A percentile compares a stretch with the other conserved stretches of the same genome.
phyloP scores from a whole-genome alignment of 2,113 vertebrate species.

The Formicarius rufipectus region DNA sequence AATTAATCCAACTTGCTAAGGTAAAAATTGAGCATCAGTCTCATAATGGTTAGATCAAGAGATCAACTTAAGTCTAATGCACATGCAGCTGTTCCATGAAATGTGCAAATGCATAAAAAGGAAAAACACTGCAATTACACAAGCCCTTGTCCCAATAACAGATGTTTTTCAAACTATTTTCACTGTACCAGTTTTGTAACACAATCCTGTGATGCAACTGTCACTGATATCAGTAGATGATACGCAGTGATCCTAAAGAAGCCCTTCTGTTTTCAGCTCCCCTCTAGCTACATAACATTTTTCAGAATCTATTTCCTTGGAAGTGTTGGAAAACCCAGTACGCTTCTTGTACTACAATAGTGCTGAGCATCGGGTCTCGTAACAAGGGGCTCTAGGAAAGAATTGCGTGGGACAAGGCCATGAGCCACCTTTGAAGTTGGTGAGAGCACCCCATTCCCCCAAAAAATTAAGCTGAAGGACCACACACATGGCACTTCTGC shows the following conservation, averaged over 20 bases:
- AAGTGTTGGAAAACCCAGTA: not conserved
- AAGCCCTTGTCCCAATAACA: not conserved
- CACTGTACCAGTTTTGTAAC: not conserved
- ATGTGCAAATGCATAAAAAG: not conserved
- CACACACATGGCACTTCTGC: not conserved
- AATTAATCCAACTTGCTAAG: not conserved
- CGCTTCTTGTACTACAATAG: not conserved
- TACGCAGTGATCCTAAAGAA: not conserved
- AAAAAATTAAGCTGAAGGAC: not conserved
- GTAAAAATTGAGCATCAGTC: not conserved
- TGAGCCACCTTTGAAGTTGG: not conserved
- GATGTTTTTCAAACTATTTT: not conserved
- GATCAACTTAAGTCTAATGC: not conserved
- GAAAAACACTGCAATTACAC: not conserved
- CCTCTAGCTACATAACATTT: not conserved
- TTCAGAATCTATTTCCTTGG: not conserved
- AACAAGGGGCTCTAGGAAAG: not conserved
- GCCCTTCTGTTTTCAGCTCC: not conserved
- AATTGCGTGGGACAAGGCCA: not conserved
- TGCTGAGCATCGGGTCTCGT: not conserved
- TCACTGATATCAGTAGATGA: not conserved
- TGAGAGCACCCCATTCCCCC: not conserved
- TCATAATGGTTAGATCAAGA: not conserved
- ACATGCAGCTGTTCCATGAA: not conserved
- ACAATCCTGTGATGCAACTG: not conserved